Percentiles rank a stretch among this genome's conserved stretches.
Evolutionary conservation across 2,113 vertebrate genomes (phyloP).

Genomic region (Chionomys nivalis): DNA sequence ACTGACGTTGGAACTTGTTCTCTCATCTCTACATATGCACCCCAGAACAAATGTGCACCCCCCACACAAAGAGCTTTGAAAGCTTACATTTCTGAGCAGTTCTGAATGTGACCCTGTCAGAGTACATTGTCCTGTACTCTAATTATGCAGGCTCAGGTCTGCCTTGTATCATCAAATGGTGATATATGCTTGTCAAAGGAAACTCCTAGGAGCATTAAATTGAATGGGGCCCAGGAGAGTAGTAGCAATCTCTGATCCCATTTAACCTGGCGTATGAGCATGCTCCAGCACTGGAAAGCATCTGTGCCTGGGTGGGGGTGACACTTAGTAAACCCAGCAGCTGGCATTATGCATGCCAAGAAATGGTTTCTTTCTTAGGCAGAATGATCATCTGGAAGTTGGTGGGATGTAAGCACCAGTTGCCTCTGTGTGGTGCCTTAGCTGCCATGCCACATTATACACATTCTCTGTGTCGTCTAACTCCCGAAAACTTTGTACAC

Average conservation of each 20-base stretch:
- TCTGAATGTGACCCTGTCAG: not conserved
- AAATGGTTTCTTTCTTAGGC: not conserved
- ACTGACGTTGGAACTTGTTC: not conserved
- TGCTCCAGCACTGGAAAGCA: not conserved
- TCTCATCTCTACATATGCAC: not conserved
- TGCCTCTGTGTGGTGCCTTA: not conserved
- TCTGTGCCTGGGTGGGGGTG: not conserved
- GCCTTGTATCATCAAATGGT: not conserved
- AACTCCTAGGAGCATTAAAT: not conserved
- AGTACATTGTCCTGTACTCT: not conserved
- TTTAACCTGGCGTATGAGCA: not conserved
- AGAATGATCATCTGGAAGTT: not conserved
- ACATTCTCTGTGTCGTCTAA: not conserved
- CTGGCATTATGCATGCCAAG: not conserved
- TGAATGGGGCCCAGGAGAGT: not conserved
- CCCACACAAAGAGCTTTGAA: not conserved
- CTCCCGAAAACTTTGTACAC: not conserved
- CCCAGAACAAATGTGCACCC: not conserved
- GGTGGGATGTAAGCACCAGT: not conserved
- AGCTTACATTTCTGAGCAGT: not conserved
- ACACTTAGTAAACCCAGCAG: not conserved
- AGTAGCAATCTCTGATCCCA: not conserved
- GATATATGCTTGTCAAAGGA: constrained; percentile 5
- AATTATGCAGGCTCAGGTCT: not conserved
- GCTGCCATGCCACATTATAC: not conserved